phyloP scores from a whole-genome alignment of 1,140 invertebrate species.

The Melanaphis sacchari region DNA sequence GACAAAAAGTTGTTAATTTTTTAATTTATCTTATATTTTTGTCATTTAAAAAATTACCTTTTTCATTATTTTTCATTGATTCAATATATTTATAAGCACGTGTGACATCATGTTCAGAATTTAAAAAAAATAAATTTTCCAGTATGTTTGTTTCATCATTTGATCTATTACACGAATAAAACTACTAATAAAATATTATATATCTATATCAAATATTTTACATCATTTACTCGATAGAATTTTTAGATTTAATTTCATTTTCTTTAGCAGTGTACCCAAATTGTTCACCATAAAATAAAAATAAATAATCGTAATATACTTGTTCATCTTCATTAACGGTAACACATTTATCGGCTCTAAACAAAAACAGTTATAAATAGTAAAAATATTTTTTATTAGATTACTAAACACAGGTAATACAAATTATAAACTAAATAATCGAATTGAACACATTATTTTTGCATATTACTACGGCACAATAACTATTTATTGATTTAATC shows the following conservation, averaged over 20 bases:
- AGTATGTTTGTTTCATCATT: background rate
- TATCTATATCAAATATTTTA: background rate
- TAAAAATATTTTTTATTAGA: background rate
- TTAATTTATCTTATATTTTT: background rate
- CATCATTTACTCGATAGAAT: background rate
- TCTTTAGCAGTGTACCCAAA: background rate
- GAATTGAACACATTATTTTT: background rate
- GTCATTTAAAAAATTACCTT: conserved; percentile 1
- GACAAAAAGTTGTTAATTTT: background rate
- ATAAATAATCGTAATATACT: conserved; percentile 48
- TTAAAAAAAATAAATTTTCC: conserved; percentile 51
- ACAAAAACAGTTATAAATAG: background rate
- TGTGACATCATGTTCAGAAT: background rate
- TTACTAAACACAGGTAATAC: background rate
- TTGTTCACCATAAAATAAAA: conserved; percentile 45
- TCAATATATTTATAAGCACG: background rate
- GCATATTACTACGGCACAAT: background rate
- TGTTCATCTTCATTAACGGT: conserved; percentile 64
- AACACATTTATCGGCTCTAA: conserved; percentile 21
- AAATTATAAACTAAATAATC: background rate
- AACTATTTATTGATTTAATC: background rate
- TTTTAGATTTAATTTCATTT: background rate
- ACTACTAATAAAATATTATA: background rate
- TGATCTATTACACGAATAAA: background rate
- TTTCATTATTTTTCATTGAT: background rate